phyloP scores from a whole-genome alignment of 1,140 invertebrate species.

The Hyles vespertilio region DNA sequence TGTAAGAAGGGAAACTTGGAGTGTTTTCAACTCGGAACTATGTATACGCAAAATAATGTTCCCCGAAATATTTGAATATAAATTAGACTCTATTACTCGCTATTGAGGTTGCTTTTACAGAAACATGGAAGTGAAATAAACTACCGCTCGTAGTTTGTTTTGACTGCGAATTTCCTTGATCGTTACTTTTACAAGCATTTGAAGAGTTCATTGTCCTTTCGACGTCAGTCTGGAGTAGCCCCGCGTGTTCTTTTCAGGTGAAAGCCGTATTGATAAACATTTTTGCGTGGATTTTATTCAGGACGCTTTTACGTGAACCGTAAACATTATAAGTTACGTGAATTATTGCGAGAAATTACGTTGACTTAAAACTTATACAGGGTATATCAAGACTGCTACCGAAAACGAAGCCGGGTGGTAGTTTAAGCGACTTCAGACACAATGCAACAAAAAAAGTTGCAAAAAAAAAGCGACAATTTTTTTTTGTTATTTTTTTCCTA shows the following conservation, averaged over 20 bases:
- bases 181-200: slow-evolving; percentile 50
- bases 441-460: no score
- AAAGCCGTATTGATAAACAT: neutral
- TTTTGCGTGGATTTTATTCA: neutral
- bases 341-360: no score
- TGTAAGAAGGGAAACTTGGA: slow-evolving; percentile 17
- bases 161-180: slow-evolving; percentile 60
- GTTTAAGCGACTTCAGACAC: no score
- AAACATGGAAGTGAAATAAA: neutral
- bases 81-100: slow-evolving; percentile 16
- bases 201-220: slow-evolving; percentile 41
- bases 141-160: slow-evolving; percentile 45
- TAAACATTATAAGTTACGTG: neutral
- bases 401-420: no score
- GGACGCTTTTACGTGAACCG: neutral
- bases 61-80: slow-evolving; percentile 9
- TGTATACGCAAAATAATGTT: slow-evolving; percentile 15
- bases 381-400: no score
- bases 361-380: no score
- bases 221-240: slow-evolving; percentile 1
- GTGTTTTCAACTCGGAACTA: slow-evolving; percentile 16
- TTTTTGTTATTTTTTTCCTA: no score
- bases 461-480: no score
- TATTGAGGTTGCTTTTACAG: slow-evolving; percentile 27
- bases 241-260: slow-evolving; percentile 1